A percentile compares a stretch with the other conserved stretches of the same genome.
phyloP scores from a whole-genome alignment of 30 jellyfish, hydroid and myxozoan species.

The Hydractinia symbiolongicarpus region DNA sequence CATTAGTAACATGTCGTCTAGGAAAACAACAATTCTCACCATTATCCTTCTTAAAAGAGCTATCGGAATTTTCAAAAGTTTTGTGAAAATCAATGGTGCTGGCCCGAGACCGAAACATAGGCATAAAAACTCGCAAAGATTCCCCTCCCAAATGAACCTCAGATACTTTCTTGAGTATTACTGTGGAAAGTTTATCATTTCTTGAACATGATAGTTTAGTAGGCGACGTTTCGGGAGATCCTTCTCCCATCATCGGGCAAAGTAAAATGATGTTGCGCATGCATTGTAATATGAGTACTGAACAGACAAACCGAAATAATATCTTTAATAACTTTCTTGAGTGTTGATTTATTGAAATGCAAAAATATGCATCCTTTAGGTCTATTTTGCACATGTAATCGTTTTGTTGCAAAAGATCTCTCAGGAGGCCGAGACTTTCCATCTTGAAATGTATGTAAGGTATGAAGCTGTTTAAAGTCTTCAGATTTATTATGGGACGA shows the following conservation, averaged over 20 bases:
- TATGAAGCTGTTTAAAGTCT: background rate
- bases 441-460: constrained; percentile 20
- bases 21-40: background rate
- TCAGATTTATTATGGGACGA: constrained; percentile 16
- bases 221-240: too few relatives aligned
- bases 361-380: constrained; percentile 18
- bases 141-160: constrained; percentile 36
- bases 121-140: constrained; percentile 30
- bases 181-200: too few relatives aligned
- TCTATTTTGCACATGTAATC: constrained; percentile 19
- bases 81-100: constrained; percentile 29
- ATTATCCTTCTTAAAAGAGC: constrained; percentile 20
- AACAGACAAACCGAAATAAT: too few relatives aligned
- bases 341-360: background rate
- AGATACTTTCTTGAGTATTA: background rate
- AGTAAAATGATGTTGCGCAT: too few relatives aligned
- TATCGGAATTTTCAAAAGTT: constrained; percentile 28
- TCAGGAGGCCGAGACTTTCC: constrained; percentile 11
- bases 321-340: constrained; percentile 6
- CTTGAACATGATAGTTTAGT: too few relatives aligned
- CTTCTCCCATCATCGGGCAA: too few relatives aligned
- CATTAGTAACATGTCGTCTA: constrained; percentile 10
- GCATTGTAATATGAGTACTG: too few relatives aligned
- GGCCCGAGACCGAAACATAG: constrained; percentile 34
- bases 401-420: constrained; percentile 20